Base-by-base conservation (phyloP, 2,888 invertebrate species). In the Sceliomorpha sp. region DNA sequence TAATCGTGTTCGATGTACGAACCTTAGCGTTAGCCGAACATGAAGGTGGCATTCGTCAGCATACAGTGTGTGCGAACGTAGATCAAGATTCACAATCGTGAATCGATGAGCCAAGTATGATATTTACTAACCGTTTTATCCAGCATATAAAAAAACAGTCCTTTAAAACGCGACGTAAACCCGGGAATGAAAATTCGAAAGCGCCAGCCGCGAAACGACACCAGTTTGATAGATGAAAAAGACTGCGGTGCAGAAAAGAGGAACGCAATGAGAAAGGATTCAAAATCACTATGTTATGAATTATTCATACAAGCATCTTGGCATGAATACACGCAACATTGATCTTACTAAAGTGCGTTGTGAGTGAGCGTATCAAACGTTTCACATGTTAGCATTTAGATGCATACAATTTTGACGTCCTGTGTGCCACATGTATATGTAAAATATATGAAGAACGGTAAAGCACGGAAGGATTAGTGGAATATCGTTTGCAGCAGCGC, bases 281-380 rank as follows among this genome's bases (percentile, higher is more conserved):
- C 3, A 5, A 20, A 68, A 68, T 60, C 67, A 53, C 47, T 60
- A 45, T 53, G 50, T 68, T 62, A 68, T 62, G 68, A 68, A 68
- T 69, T 63, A 69, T 69, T 62, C 63, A 69, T 69, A 47, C 47
- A 20, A 53, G 58, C 29, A 51, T 51, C 42, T 50, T 42, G 20
- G 40, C 26, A 13, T 47, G 29, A n/a, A 50, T 66, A 58, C 53
- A 58, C 50, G 55, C 45, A 58, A 53, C 66, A 51, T 53, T 53
- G 58, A 69, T 69, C 62, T 56, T 15, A 58, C 40, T 37, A n/a
- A 42, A 53, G 62, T 63, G 58, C 48, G 62, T 58, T 50, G 45
- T 40, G 47, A 69, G 58, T 63, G 50, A 51, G 51, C 63, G 51
- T 63, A 63, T 58, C 51, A 58, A 53, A 58, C 53, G 31, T 56